Base-by-base conservation (phyloP, 2,888 invertebrate species). In the Amiota mariae region DNA sequence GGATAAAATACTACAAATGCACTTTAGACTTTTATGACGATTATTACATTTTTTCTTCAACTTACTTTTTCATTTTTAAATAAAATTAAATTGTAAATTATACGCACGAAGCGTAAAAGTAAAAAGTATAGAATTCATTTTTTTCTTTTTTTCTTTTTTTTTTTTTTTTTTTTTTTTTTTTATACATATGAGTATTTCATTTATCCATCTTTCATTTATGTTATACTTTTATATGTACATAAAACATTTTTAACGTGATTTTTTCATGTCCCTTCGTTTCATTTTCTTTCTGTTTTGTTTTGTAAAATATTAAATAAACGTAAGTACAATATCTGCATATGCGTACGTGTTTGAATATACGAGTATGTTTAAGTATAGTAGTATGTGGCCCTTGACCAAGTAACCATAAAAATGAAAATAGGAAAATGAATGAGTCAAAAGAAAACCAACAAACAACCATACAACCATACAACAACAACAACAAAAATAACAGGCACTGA, bases 381-480 rank as follows among this genome's bases (percentile, higher is more conserved):
- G 73, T 64, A 36, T 36, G 68, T 84, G 81, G 84, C 85, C 84
- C 84, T 84, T 84, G 84, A 84, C 84, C 84, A 84, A 84, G 84
- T 84, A 84, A 85, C 85, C 84, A 20, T 82, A 84, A 85, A 84
- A 84, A 83, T 80, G 20, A 18, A 59, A 63, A 18, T 12, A 12
- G 20, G 48, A 66, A n/a, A 18, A 66, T n/a, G n/a, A 66, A 8
- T 11, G 15, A 47, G 48, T 10, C 48, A 66, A 66, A 71, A 57
- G 49, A 4, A 10, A 68, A 2, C 36, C 49, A 51, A 66, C 49
- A n/a, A 48, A 18, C 6, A 24, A 54, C 20, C 18, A 13, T 20
- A 18, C 6, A 24, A 54, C 20, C 18, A 13, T 20, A 15, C 13
- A 68, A 20, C 15, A n/a, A 13, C 10, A 36, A 12, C 15, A 18